Conservation (phyloP, 2,888 invertebrate species). For the Lathronympha strigana region DNA sequence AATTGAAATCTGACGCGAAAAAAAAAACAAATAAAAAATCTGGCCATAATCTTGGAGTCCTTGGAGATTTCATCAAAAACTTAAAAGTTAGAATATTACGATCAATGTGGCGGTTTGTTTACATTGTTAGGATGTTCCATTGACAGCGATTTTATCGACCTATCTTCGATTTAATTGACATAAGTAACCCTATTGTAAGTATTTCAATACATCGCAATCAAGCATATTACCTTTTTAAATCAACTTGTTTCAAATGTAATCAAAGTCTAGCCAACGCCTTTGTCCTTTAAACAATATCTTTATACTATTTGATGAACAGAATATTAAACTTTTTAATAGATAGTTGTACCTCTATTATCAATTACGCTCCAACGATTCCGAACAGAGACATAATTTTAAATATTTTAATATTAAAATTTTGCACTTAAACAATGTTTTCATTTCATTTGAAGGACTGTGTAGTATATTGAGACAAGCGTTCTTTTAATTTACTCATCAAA, state of each 20-base stretch:
- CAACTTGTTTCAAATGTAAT: not conserved
- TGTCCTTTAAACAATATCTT: constrained; percentile 8
- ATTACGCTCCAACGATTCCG: not conserved
- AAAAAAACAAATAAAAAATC: no score
- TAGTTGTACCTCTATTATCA: constrained; percentile 19
- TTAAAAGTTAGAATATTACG: no score
- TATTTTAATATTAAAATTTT: constrained; percentile 19
- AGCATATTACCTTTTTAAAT: not conserved
- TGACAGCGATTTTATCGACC: no score
- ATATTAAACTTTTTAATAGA: constrained; percentile 12
- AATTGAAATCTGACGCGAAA: no score
- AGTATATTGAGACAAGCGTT: not conserved
- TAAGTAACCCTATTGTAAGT: no score
- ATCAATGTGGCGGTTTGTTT: no score
- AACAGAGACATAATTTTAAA: constrained; percentile 11
- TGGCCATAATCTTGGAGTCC: no score
- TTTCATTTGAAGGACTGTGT: constrained; percentile 12
- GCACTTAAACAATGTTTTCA: constrained; percentile 20
- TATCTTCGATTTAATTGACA: no score
- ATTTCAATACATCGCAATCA: no score
- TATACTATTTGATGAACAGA: constrained; percentile 9
- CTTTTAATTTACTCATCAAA: constrained; percentile 4
- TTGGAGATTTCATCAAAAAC: no score
- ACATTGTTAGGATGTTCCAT: no score
- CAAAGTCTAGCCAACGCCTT: not conserved